A percentile compares a stretch with the other conserved stretches of the same genome.
Evolutionary conservation across 2,888 invertebrate species (phyloP).

Genomic region (Listrodromus nycthemerus): DNA sequence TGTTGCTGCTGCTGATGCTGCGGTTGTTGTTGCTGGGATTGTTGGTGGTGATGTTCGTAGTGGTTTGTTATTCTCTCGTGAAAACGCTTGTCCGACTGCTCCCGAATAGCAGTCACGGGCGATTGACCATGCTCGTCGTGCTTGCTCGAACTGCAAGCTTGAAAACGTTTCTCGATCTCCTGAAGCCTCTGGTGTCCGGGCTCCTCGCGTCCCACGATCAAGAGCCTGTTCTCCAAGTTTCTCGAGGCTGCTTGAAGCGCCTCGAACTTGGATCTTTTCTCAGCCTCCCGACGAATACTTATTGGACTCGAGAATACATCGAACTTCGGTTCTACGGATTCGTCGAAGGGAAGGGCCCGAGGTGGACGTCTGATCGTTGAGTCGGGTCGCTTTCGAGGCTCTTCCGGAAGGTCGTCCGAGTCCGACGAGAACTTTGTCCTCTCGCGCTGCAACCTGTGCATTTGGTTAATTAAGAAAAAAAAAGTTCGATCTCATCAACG

Average conservation of each 20-base stretch:
- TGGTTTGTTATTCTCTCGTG: constrained; percentile 45
- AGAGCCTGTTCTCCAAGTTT: constrained; percentile 76
- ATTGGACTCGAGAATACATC: constrained; percentile 66
- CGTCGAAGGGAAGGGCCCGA: constrained; percentile 64
- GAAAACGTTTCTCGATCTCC: constrained; percentile 70
- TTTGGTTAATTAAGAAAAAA: not conserved
- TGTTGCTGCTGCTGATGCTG: constrained; percentile 64
- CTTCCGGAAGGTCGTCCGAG: constrained; percentile 41
- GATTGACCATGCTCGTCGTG: constrained; percentile 72
- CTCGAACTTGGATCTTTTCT: constrained; percentile 78
- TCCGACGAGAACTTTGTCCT: constrained; percentile 58
- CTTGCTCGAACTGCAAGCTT: constrained; percentile 68
- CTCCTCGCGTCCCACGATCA: constrained; percentile 67
- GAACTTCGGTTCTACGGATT: constrained; percentile 67
- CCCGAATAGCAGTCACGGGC: constrained; percentile 24
- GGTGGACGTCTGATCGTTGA: constrained; percentile 73
- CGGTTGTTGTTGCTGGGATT: constrained; percentile 65
- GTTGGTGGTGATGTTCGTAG: constrained; percentile 65
- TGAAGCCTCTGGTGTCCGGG: constrained; percentile 71
- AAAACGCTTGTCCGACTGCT: constrained; percentile 61
- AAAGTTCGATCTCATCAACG: no score
- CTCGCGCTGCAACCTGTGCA: constrained; percentile 54
- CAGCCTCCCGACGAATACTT: constrained; percentile 68
- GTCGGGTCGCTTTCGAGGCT: constrained; percentile 55
- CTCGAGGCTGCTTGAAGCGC: constrained; percentile 79